These are phyloP conservation scores for Cheilosia pagana DNA, from an alignment of 2,888 invertebrate genomes.

Conservation along the genomic window DNA sequence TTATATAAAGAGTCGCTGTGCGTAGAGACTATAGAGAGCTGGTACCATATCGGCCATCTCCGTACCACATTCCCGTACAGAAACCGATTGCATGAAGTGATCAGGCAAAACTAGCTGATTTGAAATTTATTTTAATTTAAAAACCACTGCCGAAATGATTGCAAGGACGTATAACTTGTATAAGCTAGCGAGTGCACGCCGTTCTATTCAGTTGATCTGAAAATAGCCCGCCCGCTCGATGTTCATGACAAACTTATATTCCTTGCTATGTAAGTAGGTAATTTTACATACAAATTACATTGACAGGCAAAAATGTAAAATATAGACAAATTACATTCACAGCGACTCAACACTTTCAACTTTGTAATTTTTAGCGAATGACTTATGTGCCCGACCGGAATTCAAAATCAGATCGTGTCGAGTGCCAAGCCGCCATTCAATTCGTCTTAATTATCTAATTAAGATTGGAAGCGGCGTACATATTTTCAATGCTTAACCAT, in stretches of 20 bases:
- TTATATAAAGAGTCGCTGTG: too few species aligned
- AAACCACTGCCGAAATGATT: too few species aligned
- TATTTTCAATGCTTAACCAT: slow-evolving; percentile 67
- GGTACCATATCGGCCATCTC: too few species aligned
- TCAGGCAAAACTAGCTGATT: too few species aligned
- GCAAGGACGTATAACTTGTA: not conserved
- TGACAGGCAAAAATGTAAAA: not conserved
- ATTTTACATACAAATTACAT: slow-evolving; percentile 23
- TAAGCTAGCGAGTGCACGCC: not conserved
- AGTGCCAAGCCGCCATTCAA: slow-evolving; percentile 64
- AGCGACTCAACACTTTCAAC: slow-evolving; percentile 27
- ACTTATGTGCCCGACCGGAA: slow-evolving; percentile 62
- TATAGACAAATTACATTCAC: slow-evolving; percentile 24
- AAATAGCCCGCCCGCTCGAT: slow-evolving; percentile 30
- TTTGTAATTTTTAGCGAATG: slow-evolving; percentile 44
- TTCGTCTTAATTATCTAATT: slow-evolving; percentile 75
- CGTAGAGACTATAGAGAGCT: too few species aligned
- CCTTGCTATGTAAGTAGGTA: slow-evolving; percentile 3
- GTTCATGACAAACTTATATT: slow-evolving; percentile 28
- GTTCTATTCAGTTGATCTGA: slow-evolving; percentile 1
- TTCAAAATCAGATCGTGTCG: slow-evolving; percentile 68
- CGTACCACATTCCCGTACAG: too few species aligned
- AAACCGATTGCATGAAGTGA: too few species aligned
- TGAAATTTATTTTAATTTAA: too few species aligned
- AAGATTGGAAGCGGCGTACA: slow-evolving; percentile 69